Evolutionary conservation across 2,888 invertebrate genomes (phyloP), one percentile per base, ranked within the genome.

Genomic region (Papilio demoleus): DNA sequence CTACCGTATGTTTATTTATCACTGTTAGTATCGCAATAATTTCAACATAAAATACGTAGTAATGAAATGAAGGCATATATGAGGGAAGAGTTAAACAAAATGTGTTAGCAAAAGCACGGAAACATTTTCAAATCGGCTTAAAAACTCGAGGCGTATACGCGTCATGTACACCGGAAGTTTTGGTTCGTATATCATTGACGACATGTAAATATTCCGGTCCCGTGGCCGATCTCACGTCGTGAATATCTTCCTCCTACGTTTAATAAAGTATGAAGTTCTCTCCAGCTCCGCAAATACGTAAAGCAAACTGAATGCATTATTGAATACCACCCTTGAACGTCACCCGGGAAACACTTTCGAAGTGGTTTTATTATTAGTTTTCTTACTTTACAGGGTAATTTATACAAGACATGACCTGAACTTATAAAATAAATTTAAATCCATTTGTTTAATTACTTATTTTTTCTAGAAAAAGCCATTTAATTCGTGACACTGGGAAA

Each of bases 291-390:
- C 83, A 81, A 84, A 86, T 85, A 87, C 86, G 84, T 81, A 84
- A 85, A 86, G 83, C 79, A 85, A 83, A 83, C 84, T 73, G 77
- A 78, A 80, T 88, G 83, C 85, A 88, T 88, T 88, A 89, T 90
- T 89, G 85, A 89, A 80, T 78, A 76, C 78, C 81, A 74, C 85
- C 86, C 77, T 79, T 75, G 78, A 79, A 72, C 76, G 76, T 77
- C 68, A 47, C 59, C 65, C 60, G 58, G 61, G 68, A 70, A 70
- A 71, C 71, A 68, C 70, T 71, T 69, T 67, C 60, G 68, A 65
- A 72, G 64, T 70, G 53, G 70, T 72, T 73, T 72, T 73, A 69
- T 72, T 74, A 68, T 65, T 36, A 27, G 61, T 47, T 31, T 42
- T 47, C 24, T 42, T 14, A 45, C 22, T 50, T 24, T 50, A 50